Conservation (phyloP, 1,140 invertebrate species). For the Polypedilum pembai region DNA sequence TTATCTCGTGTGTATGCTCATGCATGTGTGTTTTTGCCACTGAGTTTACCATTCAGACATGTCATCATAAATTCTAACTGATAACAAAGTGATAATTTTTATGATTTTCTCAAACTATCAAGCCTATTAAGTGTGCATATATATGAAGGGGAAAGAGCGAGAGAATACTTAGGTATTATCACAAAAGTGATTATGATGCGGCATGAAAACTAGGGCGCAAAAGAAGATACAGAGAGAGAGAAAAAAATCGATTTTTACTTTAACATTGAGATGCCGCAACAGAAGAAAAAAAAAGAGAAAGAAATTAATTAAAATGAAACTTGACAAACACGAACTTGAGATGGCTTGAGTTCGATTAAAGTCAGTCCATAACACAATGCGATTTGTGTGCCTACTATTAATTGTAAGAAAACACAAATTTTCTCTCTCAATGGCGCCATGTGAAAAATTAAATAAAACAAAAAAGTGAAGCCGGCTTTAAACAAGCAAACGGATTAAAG, state of each 20-base stretch:
- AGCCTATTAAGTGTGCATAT: not conserved
- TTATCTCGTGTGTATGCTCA: too few relatives aligned
- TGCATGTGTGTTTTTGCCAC: not conserved
- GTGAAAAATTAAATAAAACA: not conserved
- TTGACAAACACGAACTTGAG: slow-evolving; percentile 11
- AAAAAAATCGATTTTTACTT: not conserved
- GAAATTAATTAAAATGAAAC: slow-evolving; percentile 20
- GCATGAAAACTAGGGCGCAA: slow-evolving; percentile 4
- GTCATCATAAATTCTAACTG: slow-evolving; percentile 25
- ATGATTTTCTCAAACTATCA: slow-evolving; percentile 18
- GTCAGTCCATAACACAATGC: not conserved
- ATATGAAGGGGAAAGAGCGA: not conserved
- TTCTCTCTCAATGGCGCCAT: not conserved
- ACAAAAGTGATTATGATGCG: slow-evolving; percentile 17
- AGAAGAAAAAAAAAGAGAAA: too few relatives aligned
- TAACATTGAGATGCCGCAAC: not conserved
- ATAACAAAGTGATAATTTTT: slow-evolving; percentile 16
- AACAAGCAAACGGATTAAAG: slow-evolving; percentile 10
- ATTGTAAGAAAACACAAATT: slow-evolving; percentile 19
- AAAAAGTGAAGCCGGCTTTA: not conserved
- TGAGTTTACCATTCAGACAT: slow-evolving; percentile 15
- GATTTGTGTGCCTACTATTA: not conserved
- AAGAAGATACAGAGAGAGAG: not conserved
- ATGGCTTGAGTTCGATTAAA: not conserved
- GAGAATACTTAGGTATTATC: slow-evolving; percentile 10